Conservation (phyloP, 2,888 invertebrate species). For the Yponomeuta sedellus region DNA sequence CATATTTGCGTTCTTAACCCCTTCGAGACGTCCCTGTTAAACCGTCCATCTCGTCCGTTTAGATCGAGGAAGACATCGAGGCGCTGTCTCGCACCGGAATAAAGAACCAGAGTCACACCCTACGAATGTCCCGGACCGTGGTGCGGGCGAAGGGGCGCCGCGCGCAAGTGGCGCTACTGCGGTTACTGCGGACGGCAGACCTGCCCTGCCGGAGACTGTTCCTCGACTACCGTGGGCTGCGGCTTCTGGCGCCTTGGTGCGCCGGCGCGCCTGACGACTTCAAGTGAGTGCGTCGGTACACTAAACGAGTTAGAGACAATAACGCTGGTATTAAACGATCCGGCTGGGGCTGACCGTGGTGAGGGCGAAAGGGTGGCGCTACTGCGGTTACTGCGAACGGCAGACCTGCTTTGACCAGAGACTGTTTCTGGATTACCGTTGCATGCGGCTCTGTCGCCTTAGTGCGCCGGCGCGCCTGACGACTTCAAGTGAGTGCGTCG, state of each 20-base stretch:
- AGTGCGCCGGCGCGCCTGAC: conserved; percentile 89
- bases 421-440: conserved; percentile 95
- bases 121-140: conserved; percentile 93
- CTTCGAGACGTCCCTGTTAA: no score
- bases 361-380: no score
- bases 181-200: conserved; percentile 87
- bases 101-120: conserved; percentile 92
- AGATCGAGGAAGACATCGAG: conserved; percentile 93
- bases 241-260: conserved; percentile 95
- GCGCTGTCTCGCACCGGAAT: conserved; percentile 86
- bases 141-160: conserved; percentile 91
- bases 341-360: no score
- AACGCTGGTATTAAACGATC: no score
- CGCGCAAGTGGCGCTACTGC: conserved; percentile 85
- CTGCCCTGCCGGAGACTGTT: conserved; percentile 90
- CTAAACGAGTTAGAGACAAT: no score
- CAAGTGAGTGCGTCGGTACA: conserved; percentile 40
- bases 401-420: conserved; percentile 89
- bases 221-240: conserved; percentile 94
- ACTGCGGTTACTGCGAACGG: conserved; percentile 86
- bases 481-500: conserved; percentile 54
- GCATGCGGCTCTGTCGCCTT: conserved; percentile 90
- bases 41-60: background rate
- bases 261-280: conserved; percentile 79
- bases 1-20: no score